Base-by-base conservation (phyloP, 2,888 invertebrate species). In the Ophion costatus region DNA sequence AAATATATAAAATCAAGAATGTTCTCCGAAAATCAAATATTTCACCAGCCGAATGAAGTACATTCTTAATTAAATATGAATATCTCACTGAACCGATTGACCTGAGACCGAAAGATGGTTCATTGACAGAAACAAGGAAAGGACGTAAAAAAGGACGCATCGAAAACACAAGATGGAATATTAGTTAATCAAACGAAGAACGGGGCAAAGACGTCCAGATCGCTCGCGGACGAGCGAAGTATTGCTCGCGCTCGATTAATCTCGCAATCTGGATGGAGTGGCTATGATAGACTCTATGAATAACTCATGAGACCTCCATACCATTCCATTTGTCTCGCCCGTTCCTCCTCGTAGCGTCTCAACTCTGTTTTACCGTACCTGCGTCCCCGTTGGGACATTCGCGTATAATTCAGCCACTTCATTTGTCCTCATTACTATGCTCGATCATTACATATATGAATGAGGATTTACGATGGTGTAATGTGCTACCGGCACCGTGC, bases 391-490 rank as follows among this genome's bases (percentile, higher is more conserved):
- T 89, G 92, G 91, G 92, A 92, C 91, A 91, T 91, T 92, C 90
- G 89, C 90, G 92, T 92, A 92, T 92, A 92, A 93, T 93, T 93
- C 91, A 91, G 92, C 90, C 91, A 92, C 93, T 93, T 93, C 93
- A 93, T 93, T 93, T 93, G 92, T 93, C 92, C 92, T 93, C 92
- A 92, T 93, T 93, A 93, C 91, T 92, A 91, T 91, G 92, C 90
- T 90, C 89, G 89, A 92, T 92, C 92, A 90, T 92, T 92, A 91
- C 42, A 79, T 89, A 64, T 51, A 75, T 14, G 22, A 24, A n/a
- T 89, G 88, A 89, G 88, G 89, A 92, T 92, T 91, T 91, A 92
- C 89, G 90, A 87, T 86, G 56, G 75, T 82, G 61, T 63, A 70
- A 66, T 66, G 29, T 42, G 66, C 33, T 9, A 17, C 42, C 24